phyloP scores from a whole-genome alignment of 2,113 vertebrate genomes.

The Alethe diademata region DNA sequence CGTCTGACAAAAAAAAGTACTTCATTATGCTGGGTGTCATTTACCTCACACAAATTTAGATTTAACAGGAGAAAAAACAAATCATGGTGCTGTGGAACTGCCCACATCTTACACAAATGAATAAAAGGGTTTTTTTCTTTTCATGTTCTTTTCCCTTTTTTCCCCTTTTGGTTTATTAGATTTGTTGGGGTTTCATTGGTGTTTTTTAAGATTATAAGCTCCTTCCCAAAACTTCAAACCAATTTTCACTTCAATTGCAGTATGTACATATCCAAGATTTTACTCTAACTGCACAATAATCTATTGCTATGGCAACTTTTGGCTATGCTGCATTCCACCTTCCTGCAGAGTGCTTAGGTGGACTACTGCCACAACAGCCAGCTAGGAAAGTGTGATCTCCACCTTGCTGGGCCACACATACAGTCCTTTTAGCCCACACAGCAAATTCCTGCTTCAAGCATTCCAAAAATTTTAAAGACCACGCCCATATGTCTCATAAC shows the following conservation, averaged over 20 bases:
- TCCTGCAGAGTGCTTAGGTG: background rate
- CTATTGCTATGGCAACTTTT: background rate
- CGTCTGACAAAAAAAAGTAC: background rate
- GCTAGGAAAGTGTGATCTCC: background rate
- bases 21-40: background rate
- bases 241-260: background rate
- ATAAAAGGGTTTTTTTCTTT: background rate
- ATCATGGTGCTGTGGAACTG: background rate
- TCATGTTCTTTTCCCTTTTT: background rate
- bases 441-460: background rate
- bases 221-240: background rate
- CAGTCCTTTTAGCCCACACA: background rate
- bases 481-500: background rate
- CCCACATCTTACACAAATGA: background rate
- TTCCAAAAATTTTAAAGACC: background rate
- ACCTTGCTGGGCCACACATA: background rate
- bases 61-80: background rate
- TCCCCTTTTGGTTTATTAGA: background rate
- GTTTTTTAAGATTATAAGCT: background rate
- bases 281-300: background rate
- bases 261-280: background rate
- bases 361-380: background rate
- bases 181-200: background rate
- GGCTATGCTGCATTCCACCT: background rate
- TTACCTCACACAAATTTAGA: background rate